Conservation (phyloP, 2,888 invertebrate genomes). For the Slavum lentiscoides region DNA sequence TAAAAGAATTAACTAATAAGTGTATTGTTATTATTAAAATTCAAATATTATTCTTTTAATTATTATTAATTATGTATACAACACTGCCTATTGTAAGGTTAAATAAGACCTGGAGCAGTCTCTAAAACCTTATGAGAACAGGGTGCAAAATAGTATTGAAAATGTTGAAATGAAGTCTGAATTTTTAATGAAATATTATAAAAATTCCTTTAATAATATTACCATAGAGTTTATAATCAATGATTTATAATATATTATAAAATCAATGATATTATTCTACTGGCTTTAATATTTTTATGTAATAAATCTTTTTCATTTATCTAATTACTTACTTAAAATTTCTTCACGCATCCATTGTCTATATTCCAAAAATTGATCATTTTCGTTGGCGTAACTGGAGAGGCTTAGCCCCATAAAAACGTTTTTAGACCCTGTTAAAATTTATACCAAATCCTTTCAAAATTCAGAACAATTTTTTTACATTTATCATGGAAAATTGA, state of each 20-base stretch:
- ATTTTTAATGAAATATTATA: slow-evolving; percentile 20
- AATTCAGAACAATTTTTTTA: too few relatives aligned
- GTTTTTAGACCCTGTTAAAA: too few relatives aligned
- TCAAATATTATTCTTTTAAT: slow-evolving; percentile 39
- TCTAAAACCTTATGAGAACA: slow-evolving; percentile 30
- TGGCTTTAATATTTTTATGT: neutral
- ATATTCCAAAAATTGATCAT: too few relatives aligned
- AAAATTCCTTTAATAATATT: neutral
- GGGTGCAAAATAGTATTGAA: slow-evolving; percentile 12
- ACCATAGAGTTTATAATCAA: too few relatives aligned
- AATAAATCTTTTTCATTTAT: neutral
- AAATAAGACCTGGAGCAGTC: slow-evolving; percentile 27
- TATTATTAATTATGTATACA: slow-evolving; percentile 30
- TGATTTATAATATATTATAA: too few relatives aligned
- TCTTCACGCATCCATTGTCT: too few relatives aligned
- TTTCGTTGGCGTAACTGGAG: too few relatives aligned
- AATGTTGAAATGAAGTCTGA: slow-evolving; percentile 34
- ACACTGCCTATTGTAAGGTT: slow-evolving; percentile 39
- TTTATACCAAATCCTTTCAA: too few relatives aligned
- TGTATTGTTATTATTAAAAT: slow-evolving; percentile 30
- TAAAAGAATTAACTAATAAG: slow-evolving; percentile 24
- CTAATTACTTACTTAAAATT: neutral
- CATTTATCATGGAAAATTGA: too few relatives aligned
- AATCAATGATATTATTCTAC: neutral
- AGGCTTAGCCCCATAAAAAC: too few relatives aligned